Evolutionary conservation across 2,888 invertebrate genomes (phyloP).

Genomic region (Xylocampa areola): DNA sequence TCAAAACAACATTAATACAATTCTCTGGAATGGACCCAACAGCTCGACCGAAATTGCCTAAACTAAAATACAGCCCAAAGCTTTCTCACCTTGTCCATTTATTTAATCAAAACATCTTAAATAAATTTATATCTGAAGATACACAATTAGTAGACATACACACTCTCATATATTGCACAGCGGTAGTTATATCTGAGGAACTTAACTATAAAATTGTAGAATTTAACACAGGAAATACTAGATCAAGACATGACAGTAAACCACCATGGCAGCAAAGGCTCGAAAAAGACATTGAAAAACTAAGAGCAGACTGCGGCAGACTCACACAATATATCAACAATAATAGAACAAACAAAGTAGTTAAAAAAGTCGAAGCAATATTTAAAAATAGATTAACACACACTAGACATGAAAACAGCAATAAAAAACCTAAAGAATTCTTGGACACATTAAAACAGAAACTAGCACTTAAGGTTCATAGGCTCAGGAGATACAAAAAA

Average conservation of each 20-base stretch:
- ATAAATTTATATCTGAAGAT: conserved; percentile 2
- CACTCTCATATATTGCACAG: conserved; percentile 12
- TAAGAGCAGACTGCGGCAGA: conserved; percentile 4
- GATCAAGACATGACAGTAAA: not conserved
- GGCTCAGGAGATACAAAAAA: conserved; percentile 18
- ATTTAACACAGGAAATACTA: not conserved
- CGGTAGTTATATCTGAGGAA: too few relatives aligned
- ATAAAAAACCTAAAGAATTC: too few relatives aligned
- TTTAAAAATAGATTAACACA: conserved; percentile 6
- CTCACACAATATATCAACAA: too few relatives aligned
- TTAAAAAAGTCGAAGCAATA: conserved; percentile 8
- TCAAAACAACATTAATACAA: not conserved
- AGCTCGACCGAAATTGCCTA: conserved; percentile 11
- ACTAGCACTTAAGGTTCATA: conserved; percentile 12
- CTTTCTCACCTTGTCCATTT: not conserved
- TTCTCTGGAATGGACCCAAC: conserved; percentile 11
- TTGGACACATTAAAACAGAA: conserved; percentile 20
- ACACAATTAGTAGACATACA: conserved; percentile 10
- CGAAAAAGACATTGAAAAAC: conserved; percentile 10
- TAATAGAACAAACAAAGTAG: too few relatives aligned
- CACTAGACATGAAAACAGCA: conserved; percentile 11
- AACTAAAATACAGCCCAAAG: conserved; percentile 3
- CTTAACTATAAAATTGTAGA: conserved; percentile 1
- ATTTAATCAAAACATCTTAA: too few relatives aligned
- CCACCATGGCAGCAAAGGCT: conserved; percentile 12